These are phyloP conservation scores for Telmatochromis sp. DNA, from an alignment of 2,113 vertebrate species.

Conservation along the genomic window DNA sequence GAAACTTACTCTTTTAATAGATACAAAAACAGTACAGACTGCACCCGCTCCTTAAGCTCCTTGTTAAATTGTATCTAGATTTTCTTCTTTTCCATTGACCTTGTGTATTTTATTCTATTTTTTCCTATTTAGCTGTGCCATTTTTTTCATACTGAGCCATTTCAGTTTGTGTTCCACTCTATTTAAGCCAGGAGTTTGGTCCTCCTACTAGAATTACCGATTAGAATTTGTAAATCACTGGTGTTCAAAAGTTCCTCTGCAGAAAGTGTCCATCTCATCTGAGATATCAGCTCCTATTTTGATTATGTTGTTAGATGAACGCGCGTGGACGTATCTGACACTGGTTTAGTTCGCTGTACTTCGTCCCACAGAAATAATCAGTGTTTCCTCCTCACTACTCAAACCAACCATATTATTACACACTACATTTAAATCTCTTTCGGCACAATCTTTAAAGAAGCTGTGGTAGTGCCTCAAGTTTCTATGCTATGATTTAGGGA, in stretches of 20 bases:
- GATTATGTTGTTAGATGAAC: background rate
- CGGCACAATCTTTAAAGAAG: background rate
- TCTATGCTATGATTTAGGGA: background rate
- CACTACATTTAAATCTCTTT: background rate
- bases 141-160: background rate
- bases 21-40: background rate
- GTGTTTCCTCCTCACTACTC: accelerated
- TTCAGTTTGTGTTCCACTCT: background rate
- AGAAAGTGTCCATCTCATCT: background rate
- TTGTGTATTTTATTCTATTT: background rate
- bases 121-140: background rate
- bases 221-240: background rate
- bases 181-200: background rate
- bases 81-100: background rate
- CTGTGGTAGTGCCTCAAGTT: background rate
- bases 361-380: background rate
- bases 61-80: background rate
- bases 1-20: background rate
- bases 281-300: background rate
- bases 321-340: accelerated
- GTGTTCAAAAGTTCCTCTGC: background rate
- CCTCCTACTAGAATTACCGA: accelerated
- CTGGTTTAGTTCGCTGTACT: accelerated
- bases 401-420: background rate
- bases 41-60: background rate